Evolutionary conservation across 2,888 invertebrate species (phyloP).

Genomic region (Tipula unca): DNA sequence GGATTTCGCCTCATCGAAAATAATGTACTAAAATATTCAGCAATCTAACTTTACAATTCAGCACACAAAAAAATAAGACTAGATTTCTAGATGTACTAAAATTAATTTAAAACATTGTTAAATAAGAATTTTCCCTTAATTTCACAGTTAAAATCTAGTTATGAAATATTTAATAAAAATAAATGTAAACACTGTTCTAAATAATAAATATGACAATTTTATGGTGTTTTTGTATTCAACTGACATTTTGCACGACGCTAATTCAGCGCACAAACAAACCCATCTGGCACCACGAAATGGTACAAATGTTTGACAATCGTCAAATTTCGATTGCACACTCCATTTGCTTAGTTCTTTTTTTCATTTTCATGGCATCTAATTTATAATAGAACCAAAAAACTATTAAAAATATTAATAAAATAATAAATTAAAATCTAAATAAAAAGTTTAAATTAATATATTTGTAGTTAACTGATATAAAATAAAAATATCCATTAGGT

Average conservation of each 20-base stretch:
- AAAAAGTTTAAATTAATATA: not conserved
- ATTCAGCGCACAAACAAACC: not conserved
- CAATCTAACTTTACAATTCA: not conserved
- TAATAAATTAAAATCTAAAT: not conserved
- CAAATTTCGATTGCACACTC: slow-evolving; percentile 1
- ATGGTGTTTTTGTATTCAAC: not conserved
- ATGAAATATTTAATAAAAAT: not conserved
- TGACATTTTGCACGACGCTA: not conserved
- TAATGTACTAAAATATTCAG: too few relatives aligned
- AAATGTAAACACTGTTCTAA: not conserved
- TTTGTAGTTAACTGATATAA: not conserved
- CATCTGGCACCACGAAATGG: not conserved
- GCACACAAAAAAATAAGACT: not conserved
- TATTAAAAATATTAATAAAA: not conserved
- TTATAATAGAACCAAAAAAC: not conserved
- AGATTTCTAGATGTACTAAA: not conserved
- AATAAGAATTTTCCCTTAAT: not conserved
- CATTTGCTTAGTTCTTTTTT: slow-evolving; percentile 16
- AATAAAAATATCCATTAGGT: not conserved
- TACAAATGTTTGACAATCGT: slow-evolving; percentile 16
- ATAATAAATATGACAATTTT: not conserved
- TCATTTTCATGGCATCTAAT: slow-evolving; percentile 15
- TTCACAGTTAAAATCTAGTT: not conserved
- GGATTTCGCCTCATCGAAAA: too few relatives aligned
- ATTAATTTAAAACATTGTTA: not conserved